Evolutionary conservation across 1,140 invertebrate species (phyloP).

Genomic region (Bombus picipes): DNA sequence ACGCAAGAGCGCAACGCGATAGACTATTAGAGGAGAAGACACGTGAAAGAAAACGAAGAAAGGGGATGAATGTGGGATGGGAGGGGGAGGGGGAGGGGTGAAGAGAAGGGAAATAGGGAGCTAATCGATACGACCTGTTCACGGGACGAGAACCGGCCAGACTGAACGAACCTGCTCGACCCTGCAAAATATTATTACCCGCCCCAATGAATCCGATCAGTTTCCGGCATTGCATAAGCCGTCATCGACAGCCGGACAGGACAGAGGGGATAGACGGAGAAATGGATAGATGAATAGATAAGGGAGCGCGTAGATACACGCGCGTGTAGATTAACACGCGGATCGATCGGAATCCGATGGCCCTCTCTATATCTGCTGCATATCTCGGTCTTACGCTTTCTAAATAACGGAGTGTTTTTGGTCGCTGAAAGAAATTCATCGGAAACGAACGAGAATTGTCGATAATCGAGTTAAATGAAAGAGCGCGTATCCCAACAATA

Average conservation of each 20-base stretch:
- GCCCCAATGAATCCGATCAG: slow-evolving; percentile 78
- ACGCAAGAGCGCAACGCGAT: slow-evolving; percentile 19
- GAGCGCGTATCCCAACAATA: too few species aligned
- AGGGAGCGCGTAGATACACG: slow-evolving; percentile 30
- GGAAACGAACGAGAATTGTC: not conserved
- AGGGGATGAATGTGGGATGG: not conserved
- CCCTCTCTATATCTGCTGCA: not conserved
- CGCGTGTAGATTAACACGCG: slow-evolving; percentile 18
- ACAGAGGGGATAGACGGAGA: slow-evolving; percentile 13
- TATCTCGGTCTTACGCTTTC: not conserved
- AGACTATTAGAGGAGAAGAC: slow-evolving; percentile 47
- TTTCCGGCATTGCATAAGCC: slow-evolving; percentile 78
- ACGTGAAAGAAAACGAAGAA: slow-evolving; percentile 40
- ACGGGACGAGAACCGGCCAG: slow-evolving; percentile 68
- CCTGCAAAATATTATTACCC: slow-evolving; percentile 80
- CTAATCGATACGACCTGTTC: slow-evolving; percentile 76
- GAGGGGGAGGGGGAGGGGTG: not conserved
- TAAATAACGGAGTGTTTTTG: not conserved
- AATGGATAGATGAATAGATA: slow-evolving; percentile 50
- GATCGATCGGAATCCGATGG: not conserved
- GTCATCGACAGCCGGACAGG: slow-evolving; percentile 66
- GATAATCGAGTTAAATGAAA: not conserved
- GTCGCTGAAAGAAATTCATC: not conserved
- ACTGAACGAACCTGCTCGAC: slow-evolving; percentile 78
- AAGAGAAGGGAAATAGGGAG: slow-evolving; percentile 40